Base-by-base conservation (phyloP, 2,888 invertebrate genomes). In the Tetanocera ferruginea region DNA sequence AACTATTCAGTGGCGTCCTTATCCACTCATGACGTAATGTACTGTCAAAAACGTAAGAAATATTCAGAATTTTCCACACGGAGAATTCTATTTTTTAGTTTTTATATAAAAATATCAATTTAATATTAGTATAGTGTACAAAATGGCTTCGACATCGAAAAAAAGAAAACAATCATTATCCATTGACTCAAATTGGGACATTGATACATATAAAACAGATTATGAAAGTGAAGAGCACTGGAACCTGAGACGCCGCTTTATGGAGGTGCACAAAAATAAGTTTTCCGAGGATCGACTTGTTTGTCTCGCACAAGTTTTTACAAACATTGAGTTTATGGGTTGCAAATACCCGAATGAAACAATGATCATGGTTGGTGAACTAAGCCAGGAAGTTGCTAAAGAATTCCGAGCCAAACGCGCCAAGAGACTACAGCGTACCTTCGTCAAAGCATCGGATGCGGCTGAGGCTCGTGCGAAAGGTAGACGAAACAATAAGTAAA, bases 191-290 rank as follows among this genome's bases (percentile, higher is more conserved):
- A 90, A 91, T 83, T 96, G 95, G 95, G 93, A 96, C 83, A 91
- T 96, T 2, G 95, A 96, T 49, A 90, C 93, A 5, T 92, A 95
- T 76, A 93, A 93, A 83, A 93, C 93, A 11, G 96, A 94, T 80
- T 94, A 95, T 84, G 98, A 98, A 88, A 95, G 96, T 43, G 95
- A 96, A 52, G 95, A 97, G 81, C 98, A 98, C 84, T 98, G 98
- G 98, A 93, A 94, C 80, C 91, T 98, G 25, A 91, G 96, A 11
- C 93, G 92, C 71, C 92, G 92, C 80, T 98, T 98, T 88, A 93
- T 98, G 91, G 84, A 93, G 70, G 91, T 93, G 1, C 96, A 98
- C 87, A 93, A 94, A 83, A 93, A 94, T 11, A 93, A 93, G 83
- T 96, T 95, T 85, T 91, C 94, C 0, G 94, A 95, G 86, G 93